These are phyloP conservation scores for Proctacanthus coquilletti DNA, from an alignment of 1,140 invertebrate species.

Conservation along the genomic window DNA sequence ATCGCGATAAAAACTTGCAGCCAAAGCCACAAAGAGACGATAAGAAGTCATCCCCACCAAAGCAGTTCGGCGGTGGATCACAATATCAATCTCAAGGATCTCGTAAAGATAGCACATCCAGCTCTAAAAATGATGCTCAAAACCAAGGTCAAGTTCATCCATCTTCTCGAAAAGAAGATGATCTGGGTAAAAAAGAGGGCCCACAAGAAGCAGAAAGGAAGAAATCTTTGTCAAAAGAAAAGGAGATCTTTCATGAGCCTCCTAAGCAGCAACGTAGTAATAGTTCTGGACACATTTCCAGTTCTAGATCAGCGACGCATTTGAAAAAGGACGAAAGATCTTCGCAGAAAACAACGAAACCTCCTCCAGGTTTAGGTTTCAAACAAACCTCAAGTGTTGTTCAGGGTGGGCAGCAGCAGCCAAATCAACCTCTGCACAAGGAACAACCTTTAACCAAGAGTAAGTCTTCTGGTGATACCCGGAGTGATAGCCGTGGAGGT, in stretches of 20 bases:
- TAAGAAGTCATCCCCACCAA: conserved; percentile 4
- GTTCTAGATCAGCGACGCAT: not conserved
- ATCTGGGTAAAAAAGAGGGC: conserved; percentile 7
- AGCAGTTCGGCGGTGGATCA: not conserved
- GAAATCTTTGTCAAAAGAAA: conserved; percentile 10
- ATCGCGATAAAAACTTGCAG: conserved; percentile 5
- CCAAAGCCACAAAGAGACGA: conserved; percentile 2
- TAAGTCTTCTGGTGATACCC: not conserved
- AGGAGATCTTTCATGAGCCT: no score
- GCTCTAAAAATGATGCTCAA: not conserved
- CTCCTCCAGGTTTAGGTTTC: conserved; percentile 8
- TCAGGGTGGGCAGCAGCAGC: not conserved
- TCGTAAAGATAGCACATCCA: not conserved
- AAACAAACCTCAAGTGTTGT: conserved; percentile 1
- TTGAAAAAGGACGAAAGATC: conserved; percentile 1
- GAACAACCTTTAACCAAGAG: not conserved
- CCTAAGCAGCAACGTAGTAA: conserved; percentile 10
- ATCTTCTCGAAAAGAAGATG: conserved; percentile 3
- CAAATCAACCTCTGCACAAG: not conserved
- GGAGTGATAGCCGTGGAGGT: not conserved
- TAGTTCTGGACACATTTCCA: conserved; percentile 8
- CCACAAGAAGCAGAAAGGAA: conserved; percentile 4
- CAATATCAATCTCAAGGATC: not conserved
- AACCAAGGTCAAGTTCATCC: not conserved
- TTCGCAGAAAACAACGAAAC: conserved; percentile 6